These are phyloP conservation scores for Scaptomyza montana DNA, from an alignment of 1,140 invertebrate genomes.

Conservation along the genomic window DNA sequence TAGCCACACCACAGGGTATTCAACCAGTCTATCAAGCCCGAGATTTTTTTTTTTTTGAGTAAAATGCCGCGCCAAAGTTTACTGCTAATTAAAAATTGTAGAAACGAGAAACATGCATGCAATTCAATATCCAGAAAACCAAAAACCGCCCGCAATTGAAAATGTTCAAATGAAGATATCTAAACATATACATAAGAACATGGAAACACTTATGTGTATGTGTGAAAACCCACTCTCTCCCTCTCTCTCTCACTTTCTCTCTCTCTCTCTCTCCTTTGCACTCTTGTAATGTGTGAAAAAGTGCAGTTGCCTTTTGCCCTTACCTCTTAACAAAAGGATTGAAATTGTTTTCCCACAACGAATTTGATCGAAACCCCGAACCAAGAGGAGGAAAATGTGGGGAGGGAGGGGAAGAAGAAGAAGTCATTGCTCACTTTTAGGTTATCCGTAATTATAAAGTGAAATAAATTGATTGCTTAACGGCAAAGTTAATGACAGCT, in stretches of 20 bases:
- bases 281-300: constrained; percentile 55
- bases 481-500: constrained; percentile 66
- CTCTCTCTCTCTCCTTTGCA: no score
- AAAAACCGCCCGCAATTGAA: constrained; percentile 44
- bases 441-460: constrained; percentile 69
- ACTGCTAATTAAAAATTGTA: constrained; percentile 81
- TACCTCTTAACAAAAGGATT: constrained; percentile 60
- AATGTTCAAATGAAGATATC: constrained; percentile 52
- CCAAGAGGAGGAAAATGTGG: not conserved
- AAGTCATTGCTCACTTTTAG: constrained; percentile 53
- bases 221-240: no score
- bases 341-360: constrained; percentile 62
- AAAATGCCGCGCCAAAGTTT: constrained; percentile 69
- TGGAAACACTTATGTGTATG: constrained; percentile 2
- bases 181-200: not conserved
- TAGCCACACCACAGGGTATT: no score
- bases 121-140: constrained; percentile 59
- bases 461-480: constrained; percentile 77
- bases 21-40: not conserved
- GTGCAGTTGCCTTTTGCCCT: constrained; percentile 38
- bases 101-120: constrained; percentile 79
- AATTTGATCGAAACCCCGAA: constrained; percentile 29
- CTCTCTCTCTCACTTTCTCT: no score
- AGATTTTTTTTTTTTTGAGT: constrained; percentile 43
- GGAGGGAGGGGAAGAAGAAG: not conserved